Conservation (phyloP, 2,113 vertebrate genomes). For the Chaenocephalus aceratus region DNA sequence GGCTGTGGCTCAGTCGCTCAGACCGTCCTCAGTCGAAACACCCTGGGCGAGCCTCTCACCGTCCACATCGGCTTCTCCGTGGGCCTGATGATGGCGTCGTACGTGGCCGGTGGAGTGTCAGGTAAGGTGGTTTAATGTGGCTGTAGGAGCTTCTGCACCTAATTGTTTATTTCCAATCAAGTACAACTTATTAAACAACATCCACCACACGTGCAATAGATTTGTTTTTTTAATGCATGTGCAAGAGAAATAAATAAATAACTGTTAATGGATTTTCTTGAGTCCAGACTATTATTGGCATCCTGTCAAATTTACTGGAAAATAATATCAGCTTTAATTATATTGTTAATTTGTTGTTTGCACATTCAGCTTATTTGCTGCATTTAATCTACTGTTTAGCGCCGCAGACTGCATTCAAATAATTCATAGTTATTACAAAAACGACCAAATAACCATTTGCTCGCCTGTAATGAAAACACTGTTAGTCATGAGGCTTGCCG, state of each 20-base stretch:
- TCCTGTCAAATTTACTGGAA: slow-evolving; percentile 15
- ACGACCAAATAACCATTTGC: slow-evolving; percentile 1
- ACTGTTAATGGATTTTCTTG: neutral
- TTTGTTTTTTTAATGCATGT: neutral
- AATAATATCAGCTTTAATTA: slow-evolving; percentile 8
- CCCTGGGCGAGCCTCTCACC: slow-evolving; percentile 85
- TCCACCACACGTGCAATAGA: neutral
- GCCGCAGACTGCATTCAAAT: slow-evolving; percentile 17
- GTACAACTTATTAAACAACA: neutral
- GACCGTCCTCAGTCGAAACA: slow-evolving; percentile 89
- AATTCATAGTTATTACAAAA: slow-evolving; percentile 36
- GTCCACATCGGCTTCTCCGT: slow-evolving; percentile 89
- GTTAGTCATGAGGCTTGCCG: slow-evolving; percentile 26
- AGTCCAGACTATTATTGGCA: neutral
- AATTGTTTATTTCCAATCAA: neutral
- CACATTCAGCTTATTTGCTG: neutral
- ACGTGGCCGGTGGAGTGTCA: slow-evolving; percentile 91
- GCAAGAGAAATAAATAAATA: neutral
- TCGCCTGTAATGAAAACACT: slow-evolving; percentile 34
- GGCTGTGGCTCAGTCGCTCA: slow-evolving; percentile 93
- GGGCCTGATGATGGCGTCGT: slow-evolving; percentile 89
- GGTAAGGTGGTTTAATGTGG: slow-evolving; percentile 80
- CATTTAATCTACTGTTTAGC: slow-evolving; percentile 4
- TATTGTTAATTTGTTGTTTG: slow-evolving; percentile 12
- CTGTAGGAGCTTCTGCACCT: neutral